These are phyloP conservation scores for Drosophila obscura DNA, from an alignment of 1,140 invertebrate genomes.

Conservation along the genomic window DNA sequence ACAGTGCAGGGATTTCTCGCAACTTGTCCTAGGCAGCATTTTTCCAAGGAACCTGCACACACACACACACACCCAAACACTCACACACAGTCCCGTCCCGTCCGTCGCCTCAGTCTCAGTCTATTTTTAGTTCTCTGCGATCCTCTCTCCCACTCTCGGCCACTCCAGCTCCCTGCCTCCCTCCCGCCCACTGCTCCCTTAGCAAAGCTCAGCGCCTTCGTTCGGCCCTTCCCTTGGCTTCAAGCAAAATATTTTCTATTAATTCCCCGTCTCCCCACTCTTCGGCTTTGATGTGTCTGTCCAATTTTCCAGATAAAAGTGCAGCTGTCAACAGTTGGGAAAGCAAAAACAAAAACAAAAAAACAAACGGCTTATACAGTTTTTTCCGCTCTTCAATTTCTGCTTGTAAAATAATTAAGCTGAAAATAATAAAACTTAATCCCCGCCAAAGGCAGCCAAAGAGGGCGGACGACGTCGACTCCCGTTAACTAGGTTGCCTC, in stretches of 20 bases:
- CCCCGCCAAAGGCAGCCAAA: slow-evolving; percentile 39
- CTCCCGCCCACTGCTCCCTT: slow-evolving; percentile 39
- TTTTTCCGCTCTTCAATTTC: slow-evolving; percentile 31
- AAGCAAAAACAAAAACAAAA: slow-evolving; percentile 47
- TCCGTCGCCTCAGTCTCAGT: not conserved
- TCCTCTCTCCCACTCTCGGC: slow-evolving; percentile 37
- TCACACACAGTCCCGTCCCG: slow-evolving; percentile 19
- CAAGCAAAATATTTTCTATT: slow-evolving; percentile 46
- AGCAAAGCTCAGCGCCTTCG: slow-evolving; percentile 39
- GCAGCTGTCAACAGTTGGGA: slow-evolving; percentile 57
- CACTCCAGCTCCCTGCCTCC: slow-evolving; percentile 13
- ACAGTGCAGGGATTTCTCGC: slow-evolving; percentile 18
- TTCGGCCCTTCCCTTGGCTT: slow-evolving; percentile 8
- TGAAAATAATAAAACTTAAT: slow-evolving; percentile 79
- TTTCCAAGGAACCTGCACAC: slow-evolving; percentile 76
- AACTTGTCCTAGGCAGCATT: slow-evolving; percentile 58
- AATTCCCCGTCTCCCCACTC: slow-evolving; percentile 19
- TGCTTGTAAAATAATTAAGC: slow-evolving; percentile 78
- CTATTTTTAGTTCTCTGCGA: slow-evolving; percentile 63
- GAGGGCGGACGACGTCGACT: slow-evolving; percentile 38
- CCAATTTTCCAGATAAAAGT: slow-evolving; percentile 53
- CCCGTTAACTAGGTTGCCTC: slow-evolving; percentile 69
- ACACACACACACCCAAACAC: slow-evolving; percentile 17
- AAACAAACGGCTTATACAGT: slow-evolving; percentile 25
- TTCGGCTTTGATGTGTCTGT: slow-evolving; percentile 19